These are phyloP conservation scores for Microcebus jonahi DNA, from an alignment of 2,113 vertebrate species.

Conservation along the genomic window DNA sequence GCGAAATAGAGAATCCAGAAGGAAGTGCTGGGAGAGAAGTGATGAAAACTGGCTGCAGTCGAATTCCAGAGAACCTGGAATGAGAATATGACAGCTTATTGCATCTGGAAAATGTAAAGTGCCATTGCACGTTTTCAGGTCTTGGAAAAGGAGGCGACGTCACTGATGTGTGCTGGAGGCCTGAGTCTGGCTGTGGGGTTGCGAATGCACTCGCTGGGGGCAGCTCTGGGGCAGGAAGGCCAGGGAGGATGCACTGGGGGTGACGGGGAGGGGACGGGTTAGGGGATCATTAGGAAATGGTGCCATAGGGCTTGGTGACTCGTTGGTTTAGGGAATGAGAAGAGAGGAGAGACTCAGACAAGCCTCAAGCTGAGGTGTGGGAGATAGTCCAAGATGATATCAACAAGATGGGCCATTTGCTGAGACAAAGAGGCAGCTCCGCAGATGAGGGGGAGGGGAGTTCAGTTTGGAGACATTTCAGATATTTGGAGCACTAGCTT, in stretches of 20 bases:
- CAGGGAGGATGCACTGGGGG: neutral
- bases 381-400: neutral
- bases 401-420: neutral
- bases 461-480: neutral
- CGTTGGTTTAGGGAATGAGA: neutral
- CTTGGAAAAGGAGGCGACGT: neutral
- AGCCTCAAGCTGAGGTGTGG: neutral
- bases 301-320: neutral
- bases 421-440: neutral
- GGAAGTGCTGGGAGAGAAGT: neutral
- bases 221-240: neutral
- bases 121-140: neutral
- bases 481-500: neutral
- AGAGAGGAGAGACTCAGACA: neutral
- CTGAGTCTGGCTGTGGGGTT: neutral
- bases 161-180: neutral
- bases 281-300: neutral
- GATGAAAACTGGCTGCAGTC: neutral
- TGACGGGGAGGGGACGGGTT: neutral
- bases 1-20: neutral
- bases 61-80: neutral
- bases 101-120: conserved; percentile 38
- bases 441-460: neutral
- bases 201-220: neutral
- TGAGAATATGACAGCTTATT: neutral